phyloP scores from a whole-genome alignment of 1,140 invertebrate species.

The Pseudomyrmex gracilis region DNA sequence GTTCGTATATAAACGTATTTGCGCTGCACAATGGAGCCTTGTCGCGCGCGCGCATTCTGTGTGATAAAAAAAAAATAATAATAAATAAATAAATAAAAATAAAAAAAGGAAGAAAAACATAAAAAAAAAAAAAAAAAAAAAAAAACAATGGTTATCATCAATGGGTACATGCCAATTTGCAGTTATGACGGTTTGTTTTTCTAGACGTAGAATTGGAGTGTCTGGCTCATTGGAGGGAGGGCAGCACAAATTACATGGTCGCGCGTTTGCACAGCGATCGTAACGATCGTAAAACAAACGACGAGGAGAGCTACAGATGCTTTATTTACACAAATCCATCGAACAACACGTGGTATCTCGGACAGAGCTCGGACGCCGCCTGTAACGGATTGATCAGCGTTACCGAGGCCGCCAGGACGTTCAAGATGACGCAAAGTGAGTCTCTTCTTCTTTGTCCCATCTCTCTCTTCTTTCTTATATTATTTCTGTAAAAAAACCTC shows the following conservation, averaged over 20 bases:
- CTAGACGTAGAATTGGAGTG: constrained; percentile 93
- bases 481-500: neutral
- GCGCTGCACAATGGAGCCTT: neutral
- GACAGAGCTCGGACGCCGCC: constrained; percentile 93
- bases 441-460: constrained; percentile 44
- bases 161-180: constrained; percentile 52
- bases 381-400: constrained; percentile 90
- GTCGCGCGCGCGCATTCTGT: neutral
- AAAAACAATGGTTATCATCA: constrained; percentile 43
- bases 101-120: neutral
- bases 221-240: constrained; percentile 94
- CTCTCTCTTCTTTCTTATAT: neutral
- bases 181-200: constrained; percentile 54
- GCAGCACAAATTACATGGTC: constrained; percentile 92
- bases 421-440: constrained; percentile 88
- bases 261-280: constrained; percentile 87
- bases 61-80: constrained; percentile 1
- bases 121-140: neutral
- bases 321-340: constrained; percentile 88
- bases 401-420: constrained; percentile 88
- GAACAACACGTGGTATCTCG: constrained; percentile 86
- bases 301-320: constrained; percentile 89
- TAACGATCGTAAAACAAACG: constrained; percentile 85
- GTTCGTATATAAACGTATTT: constrained; percentile 19
- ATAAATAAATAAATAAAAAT: no score